Base-by-base conservation (phyloP, 2,888 invertebrate genomes). In the Clepsis dumicolana region DNA sequence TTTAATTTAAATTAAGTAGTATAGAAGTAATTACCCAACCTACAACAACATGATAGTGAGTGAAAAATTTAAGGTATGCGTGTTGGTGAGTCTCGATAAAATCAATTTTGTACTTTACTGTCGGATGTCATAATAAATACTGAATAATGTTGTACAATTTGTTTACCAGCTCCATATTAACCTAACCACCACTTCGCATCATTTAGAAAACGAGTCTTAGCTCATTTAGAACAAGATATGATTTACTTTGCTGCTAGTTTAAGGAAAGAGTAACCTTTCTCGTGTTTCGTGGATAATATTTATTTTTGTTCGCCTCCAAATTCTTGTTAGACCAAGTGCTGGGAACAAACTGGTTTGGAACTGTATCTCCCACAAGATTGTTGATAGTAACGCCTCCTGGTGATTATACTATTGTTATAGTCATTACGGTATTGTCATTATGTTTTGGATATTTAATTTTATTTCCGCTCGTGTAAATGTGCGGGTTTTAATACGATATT, bases 81-180 rank as follows among this genome's bases (percentile, higher is more conserved):
- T 86, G 82, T 82, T 80, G 80, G 80, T 82, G 81, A 81, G 76
- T 75, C 80, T 81, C 85, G 90, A 90, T 89, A 87, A 89, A 89
- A 91, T 91, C 88, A 89, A 92, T 90, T 91, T 87, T 88, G 87
- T 89, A 89, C 88, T 89, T 90, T 92, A 91, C 86, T 86, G 86
- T 87, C 83, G 79, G 80, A 89, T 89, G 90, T 90, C 91, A 90
- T 90, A 90, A 90, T 91, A 91, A 91, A 91, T 91, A 91, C 86
- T 85, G 80, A 81, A 86, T 85, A 85, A 88, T 84, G 82, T 85
- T 61, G 21, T 65, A 52, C 54, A 16, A 86, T 84, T 86, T 84
- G 82, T 86, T 88, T 87, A 82, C 77, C 78, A 84, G 76, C 77
- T 81, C 81, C 80, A 82, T 82, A 85, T 77, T 72, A 82, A 85